phyloP scores from a whole-genome alignment of 2,888 invertebrate species.

The Scaptomyza reducta region DNA sequence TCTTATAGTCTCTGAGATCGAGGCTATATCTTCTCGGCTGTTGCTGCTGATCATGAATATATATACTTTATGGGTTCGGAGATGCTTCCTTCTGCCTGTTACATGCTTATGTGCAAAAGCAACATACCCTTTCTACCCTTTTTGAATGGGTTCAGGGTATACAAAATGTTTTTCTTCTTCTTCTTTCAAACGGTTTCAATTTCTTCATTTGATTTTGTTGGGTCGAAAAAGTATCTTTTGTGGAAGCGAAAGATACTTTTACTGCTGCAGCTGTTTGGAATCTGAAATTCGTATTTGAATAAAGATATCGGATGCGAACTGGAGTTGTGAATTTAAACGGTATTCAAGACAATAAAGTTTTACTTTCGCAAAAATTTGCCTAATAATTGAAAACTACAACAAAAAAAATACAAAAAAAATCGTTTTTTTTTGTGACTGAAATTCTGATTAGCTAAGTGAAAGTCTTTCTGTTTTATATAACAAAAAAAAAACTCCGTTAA shows the following conservation, averaged over 20 bases:
- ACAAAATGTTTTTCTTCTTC: too few relatives aligned
- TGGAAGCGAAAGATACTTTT: slow-evolving; percentile 2
- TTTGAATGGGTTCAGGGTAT: too few relatives aligned
- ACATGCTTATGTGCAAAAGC: too few relatives aligned
- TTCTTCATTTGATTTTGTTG: slow-evolving; percentile 23
- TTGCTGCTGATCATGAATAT: too few relatives aligned
- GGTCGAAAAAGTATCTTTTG: slow-evolving; percentile 5
- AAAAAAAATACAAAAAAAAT: slow-evolving; percentile 22
- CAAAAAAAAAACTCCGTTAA: slow-evolving; percentile 35
- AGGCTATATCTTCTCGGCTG: too few relatives aligned
- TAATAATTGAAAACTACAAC: slow-evolving; percentile 67
- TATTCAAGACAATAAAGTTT: slow-evolving; percentile 31
- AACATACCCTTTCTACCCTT: too few relatives aligned
- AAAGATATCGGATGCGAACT: neutral
- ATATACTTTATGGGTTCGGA: too few relatives aligned
- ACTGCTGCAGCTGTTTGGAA: slow-evolving; percentile 26
- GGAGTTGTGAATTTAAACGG: slow-evolving; percentile 31
- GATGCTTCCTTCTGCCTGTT: too few relatives aligned
- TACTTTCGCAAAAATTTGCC: slow-evolving; percentile 76
- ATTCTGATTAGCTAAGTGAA: slow-evolving; percentile 74
- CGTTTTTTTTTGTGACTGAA: slow-evolving; percentile 37
- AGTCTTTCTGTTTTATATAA: slow-evolving; percentile 41
- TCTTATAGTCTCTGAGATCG: too few relatives aligned
- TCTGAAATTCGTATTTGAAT: slow-evolving; percentile 10
- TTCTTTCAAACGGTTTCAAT: neutral